Percentiles rank a stretch among this genome's conserved stretches.
These are phyloP conservation scores for Nipponia nippon DNA, from an alignment of 2,113 vertebrate species.

Conservation along the genomic window DNA sequence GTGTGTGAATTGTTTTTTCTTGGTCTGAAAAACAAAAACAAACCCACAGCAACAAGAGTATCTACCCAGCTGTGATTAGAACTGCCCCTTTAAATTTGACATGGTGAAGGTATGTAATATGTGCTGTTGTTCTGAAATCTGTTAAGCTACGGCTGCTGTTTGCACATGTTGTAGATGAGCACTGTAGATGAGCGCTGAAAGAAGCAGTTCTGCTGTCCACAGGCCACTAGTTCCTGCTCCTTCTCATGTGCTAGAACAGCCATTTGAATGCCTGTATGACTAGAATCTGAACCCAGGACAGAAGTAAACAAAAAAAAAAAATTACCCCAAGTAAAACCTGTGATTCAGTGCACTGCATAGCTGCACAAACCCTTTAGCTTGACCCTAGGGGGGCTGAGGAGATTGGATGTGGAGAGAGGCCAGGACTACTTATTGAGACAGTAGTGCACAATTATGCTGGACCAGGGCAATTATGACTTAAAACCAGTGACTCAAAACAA, in stretches of 20 bases:
- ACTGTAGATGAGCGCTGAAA: neutral
- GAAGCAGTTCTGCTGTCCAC: neutral
- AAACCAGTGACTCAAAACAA: neutral
- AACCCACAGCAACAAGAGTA: neutral
- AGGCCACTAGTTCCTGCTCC: neutral
- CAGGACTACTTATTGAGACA: neutral
- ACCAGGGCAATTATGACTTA: neutral
- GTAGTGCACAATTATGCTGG: neutral
- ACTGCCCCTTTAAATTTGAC: neutral
- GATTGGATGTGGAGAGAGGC: neutral
- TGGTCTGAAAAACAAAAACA: neutral
- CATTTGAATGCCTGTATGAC: neutral
- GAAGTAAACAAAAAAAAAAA: neutral
- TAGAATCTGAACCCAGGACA: neutral
- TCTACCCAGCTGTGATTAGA: neutral
- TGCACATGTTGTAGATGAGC: neutral
- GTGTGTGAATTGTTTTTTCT: neutral
- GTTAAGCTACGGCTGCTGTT: neutral
- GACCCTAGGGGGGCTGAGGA: neutral
- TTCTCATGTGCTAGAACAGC: neutral
- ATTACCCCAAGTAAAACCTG: rapidly evolving
- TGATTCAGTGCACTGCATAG: neutral
- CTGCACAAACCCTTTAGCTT: neutral
- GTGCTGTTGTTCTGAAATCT: neutral
- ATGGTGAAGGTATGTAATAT: neutral